Conservation (phyloP, 2,113 vertebrate species). For the Sturnira hondurensis region DNA sequence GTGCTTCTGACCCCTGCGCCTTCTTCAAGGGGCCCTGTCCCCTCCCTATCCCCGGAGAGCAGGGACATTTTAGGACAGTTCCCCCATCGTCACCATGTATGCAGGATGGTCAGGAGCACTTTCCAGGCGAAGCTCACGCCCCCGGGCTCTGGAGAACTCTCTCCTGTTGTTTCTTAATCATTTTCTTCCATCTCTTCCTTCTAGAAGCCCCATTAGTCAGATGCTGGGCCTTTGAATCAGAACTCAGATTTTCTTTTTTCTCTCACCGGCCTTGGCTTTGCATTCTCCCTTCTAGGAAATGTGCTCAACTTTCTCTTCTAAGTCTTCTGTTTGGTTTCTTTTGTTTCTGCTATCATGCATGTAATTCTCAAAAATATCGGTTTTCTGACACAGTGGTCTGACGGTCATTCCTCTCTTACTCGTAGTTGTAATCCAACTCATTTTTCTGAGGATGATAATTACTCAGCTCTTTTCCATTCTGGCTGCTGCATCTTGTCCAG, state of each 20-base stretch:
- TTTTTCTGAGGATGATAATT: neutral
- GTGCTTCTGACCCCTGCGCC: too few relatives aligned
- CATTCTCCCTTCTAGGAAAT: too few relatives aligned
- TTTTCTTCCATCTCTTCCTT: too few relatives aligned
- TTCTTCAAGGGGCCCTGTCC: neutral
- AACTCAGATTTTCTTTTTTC: neutral
- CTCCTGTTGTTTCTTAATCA: neutral
- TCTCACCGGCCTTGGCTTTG: neutral
- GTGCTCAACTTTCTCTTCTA: neutral
- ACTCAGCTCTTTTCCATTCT: neutral
- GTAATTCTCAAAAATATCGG: too few relatives aligned
- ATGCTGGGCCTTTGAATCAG: neutral
- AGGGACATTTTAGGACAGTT: neutral
- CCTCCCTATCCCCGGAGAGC: neutral
- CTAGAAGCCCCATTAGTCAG: too few relatives aligned
- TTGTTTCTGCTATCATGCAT: neutral
- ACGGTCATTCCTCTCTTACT: neutral
- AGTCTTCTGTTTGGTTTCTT: neutral
- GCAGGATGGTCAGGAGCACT: neutral
- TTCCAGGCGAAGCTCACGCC: rapidly evolving
- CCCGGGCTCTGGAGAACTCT: neutral
- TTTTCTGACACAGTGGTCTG: neutral
- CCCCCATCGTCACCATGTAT: neutral
- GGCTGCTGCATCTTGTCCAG: neutral
- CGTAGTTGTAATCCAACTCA: rapidly evolving